phyloP scores from a whole-genome alignment of 2,888 invertebrate genomes.

The Cantharis lateralis region DNA sequence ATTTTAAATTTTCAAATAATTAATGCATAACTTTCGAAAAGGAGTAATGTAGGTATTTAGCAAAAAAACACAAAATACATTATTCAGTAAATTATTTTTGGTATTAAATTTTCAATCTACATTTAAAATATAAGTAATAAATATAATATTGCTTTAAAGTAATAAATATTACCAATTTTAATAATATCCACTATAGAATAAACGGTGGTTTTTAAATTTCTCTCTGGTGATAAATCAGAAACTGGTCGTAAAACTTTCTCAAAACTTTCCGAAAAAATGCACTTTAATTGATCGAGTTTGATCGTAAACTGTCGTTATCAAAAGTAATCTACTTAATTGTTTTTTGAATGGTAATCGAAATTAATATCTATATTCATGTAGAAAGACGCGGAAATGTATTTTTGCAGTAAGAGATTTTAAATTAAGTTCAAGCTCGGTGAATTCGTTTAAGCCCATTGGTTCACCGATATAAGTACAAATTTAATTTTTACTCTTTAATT shows the following conservation, averaged over 20 bases:
- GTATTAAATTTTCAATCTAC: too few relatives aligned
- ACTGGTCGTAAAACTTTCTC: background rate
- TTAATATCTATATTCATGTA: background rate
- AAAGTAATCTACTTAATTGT: background rate
- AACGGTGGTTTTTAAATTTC: background rate
- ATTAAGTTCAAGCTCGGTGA: background rate
- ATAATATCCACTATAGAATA: background rate
- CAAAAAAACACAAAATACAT: background rate
- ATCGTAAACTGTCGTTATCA: background rate
- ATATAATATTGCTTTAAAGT: background rate
- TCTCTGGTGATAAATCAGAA: background rate
- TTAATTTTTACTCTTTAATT: background rate
- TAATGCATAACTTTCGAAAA: background rate
- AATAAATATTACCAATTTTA: background rate
- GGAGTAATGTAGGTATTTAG: too few relatives aligned
- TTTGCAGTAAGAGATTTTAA: background rate
- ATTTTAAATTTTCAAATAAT: background rate
- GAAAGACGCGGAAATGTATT: background rate
- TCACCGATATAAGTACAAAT: background rate
- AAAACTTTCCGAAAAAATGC: background rate
- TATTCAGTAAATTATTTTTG: background rate
- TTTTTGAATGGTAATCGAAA: background rate
- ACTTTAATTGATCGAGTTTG: background rate
- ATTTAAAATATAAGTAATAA: background rate
- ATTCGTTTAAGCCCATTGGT: background rate